Percentiles rank a stretch among this genome's conserved stretches.
Conservation (phyloP, 1,140 invertebrate species). For the Eueides isabella region DNA sequence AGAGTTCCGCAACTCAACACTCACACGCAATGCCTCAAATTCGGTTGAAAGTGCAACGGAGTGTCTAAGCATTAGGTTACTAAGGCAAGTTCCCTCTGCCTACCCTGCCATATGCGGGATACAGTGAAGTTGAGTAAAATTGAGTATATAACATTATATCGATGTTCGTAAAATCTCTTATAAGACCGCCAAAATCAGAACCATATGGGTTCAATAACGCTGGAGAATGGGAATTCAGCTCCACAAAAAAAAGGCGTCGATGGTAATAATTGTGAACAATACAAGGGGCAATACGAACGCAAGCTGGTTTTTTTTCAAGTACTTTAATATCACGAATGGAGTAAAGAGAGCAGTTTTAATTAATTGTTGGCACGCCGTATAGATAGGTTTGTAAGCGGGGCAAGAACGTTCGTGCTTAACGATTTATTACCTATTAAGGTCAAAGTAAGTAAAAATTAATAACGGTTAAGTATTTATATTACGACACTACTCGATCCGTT, state of each 20-base stretch:
- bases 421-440: not conserved
- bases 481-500: too few species aligned
- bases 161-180: not conserved
- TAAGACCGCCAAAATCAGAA: not conserved
- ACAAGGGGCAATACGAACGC: not conserved
- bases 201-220: not conserved
- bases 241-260: slow-evolving; percentile 1
- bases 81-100: too few species aligned
- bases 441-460: not conserved
- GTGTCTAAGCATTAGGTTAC: too few species aligned
- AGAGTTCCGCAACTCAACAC: too few species aligned
- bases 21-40: too few species aligned
- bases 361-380: not conserved
- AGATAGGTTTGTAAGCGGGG: not conserved
- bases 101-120: too few species aligned
- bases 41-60: too few species aligned
- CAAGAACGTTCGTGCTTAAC: not conserved
- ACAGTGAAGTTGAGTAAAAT: too few species aligned
- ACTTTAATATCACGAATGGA: slow-evolving; percentile 14
- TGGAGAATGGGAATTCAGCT: not conserved
- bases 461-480: too few species aligned
- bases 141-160: too few species aligned
- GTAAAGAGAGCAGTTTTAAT: slow-evolving; percentile 13
- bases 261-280: slow-evolving; percentile 17
- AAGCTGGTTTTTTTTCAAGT: slow-evolving; percentile 13